phyloP scores from a whole-genome alignment of 1,140 invertebrate species.

The Streblospio benedicti region DNA sequence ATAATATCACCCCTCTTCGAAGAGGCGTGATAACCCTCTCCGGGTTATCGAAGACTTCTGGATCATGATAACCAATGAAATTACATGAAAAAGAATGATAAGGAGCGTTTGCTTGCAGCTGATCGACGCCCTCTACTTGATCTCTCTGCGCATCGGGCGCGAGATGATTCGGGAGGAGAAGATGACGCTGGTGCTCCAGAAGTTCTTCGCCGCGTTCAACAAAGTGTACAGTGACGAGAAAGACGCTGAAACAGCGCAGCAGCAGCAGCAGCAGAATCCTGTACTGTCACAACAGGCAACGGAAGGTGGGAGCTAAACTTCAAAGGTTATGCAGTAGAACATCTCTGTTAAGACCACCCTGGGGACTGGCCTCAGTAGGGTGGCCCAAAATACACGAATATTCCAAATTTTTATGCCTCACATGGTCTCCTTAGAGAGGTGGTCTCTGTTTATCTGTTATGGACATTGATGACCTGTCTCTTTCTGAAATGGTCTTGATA shows the following conservation, averaged over 20 bases:
- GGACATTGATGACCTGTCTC: too few species aligned
- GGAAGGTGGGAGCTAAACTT: neutral
- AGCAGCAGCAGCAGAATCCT: neutral
- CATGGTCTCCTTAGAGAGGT: too few species aligned
- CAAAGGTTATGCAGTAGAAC: neutral
- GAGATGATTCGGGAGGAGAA: conserved; percentile 73
- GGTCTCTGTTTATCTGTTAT: too few species aligned
- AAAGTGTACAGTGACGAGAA: conserved; percentile 62
- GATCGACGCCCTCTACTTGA: conserved; percentile 66
- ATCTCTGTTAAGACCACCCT: too few species aligned
- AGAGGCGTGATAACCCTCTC: too few species aligned
- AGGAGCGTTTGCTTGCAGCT: conserved; percentile 34
- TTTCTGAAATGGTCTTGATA: too few species aligned
- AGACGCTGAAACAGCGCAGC: neutral
- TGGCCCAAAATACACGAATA: too few species aligned
- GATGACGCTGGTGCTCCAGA: conserved; percentile 61
- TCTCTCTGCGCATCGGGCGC: conserved; percentile 70
- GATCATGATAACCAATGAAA: too few species aligned
- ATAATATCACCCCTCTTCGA: too few species aligned
- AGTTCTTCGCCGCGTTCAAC: conserved; percentile 80
- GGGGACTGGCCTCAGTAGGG: too few species aligned
- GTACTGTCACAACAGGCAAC: neutral
- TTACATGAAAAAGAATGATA: too few species aligned
- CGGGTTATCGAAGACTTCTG: too few species aligned
- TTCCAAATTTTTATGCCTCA: neutral